These are phyloP conservation scores for Oedothorax gibbosus DNA, from an alignment of 1,140 invertebrate genomes.

Conservation along the genomic window DNA sequence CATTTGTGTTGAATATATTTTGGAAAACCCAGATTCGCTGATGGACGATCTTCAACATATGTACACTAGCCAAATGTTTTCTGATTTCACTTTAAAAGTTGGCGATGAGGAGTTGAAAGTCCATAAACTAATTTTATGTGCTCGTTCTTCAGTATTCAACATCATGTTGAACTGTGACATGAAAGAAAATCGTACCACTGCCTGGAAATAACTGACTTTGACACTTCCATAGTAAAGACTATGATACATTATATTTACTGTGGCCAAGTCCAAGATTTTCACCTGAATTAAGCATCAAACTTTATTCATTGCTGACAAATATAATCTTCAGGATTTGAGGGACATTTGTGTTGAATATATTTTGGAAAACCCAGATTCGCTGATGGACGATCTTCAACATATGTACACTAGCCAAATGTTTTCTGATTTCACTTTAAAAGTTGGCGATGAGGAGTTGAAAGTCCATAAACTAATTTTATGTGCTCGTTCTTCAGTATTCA, in stretches of 20 bases:
- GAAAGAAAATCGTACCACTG: conserved; percentile 45
- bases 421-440: conserved; percentile 37
- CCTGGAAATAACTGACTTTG: conserved; percentile 23
- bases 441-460: conserved; percentile 62
- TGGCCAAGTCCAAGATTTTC: neutral
- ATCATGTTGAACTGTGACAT: conserved; percentile 66
- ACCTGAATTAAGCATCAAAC: neutral
- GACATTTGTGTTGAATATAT: neutral
- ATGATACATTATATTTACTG: conserved; percentile 15
- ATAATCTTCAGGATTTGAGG: conserved; percentile 13
- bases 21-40: no score
- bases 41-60: no score
- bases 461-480: conserved; percentile 66
- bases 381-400: conserved; percentile 13
- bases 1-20: no score
- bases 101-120: conserved; percentile 65
- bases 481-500: conserved; percentile 67
- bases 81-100: no score
- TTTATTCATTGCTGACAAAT: conserved; percentile 4
- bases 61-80: no score
- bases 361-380: neutral
- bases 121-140: conserved; percentile 66
- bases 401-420: neutral
- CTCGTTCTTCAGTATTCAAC: conserved; percentile 67
- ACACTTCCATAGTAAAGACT: neutral